Percentiles rank a stretch among this genome's conserved stretches.
These are phyloP conservation scores for Subanguina moxae DNA, from an alignment of 1,140 invertebrate species.

Conservation along the genomic window DNA sequence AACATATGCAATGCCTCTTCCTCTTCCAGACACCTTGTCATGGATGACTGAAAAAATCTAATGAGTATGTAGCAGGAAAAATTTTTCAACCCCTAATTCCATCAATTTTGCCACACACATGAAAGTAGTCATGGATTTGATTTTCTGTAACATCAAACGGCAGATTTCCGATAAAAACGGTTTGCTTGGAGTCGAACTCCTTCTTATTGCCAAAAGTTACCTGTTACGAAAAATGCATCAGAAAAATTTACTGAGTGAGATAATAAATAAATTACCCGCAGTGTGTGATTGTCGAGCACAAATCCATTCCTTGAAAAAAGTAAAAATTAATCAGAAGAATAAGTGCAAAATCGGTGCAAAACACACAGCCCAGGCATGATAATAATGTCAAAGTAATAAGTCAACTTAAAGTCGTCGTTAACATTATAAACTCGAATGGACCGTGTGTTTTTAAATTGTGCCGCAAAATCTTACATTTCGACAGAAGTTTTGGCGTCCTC, in stretches of 20 bases:
- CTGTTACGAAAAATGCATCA: not conserved
- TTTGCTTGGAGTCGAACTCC: conserved; percentile 6
- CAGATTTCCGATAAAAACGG: conserved; percentile 16
- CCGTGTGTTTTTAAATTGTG: not conserved
- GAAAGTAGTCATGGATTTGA: conserved; percentile 6
- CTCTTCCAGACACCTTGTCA: conserved; percentile 19
- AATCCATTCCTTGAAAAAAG: conserved; percentile 5
- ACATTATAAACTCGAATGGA: not conserved
- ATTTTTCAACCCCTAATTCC: conserved; percentile 5
- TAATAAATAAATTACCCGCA: not conserved
- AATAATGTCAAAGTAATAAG: too few species aligned
- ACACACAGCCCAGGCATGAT: too few species aligned
- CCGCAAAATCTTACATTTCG: not conserved
- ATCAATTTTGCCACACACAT: conserved; percentile 6
- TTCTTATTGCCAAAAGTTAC: conserved; percentile 15
- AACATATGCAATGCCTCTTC: conserved; percentile 15
- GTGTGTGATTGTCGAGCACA: conserved; percentile 2
- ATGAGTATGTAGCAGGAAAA: too few species aligned
- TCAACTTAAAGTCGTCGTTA: too few species aligned
- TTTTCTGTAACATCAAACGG: conserved; percentile 14
- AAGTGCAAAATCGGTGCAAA: not conserved
- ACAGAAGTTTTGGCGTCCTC: conserved; percentile 17
- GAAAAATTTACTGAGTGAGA: too few species aligned
- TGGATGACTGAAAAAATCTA: conserved; percentile 4
- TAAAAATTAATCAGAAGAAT: not conserved